phyloP scores from a whole-genome alignment of 2,888 invertebrate species.

The Xanthia togata region DNA sequence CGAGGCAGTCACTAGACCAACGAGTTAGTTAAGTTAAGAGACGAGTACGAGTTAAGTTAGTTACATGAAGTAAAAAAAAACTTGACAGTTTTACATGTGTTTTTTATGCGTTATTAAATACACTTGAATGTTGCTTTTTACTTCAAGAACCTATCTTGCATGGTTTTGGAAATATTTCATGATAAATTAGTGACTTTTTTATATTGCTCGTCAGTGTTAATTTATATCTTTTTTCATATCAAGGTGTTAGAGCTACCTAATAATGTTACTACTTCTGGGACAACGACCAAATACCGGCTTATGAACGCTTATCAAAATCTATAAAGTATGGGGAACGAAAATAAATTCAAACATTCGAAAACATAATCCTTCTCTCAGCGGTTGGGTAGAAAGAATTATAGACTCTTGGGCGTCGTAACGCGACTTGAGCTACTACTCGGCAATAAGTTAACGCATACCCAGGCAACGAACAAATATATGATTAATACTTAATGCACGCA shows the following conservation, averaged over 20 bases:
- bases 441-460: slow-evolving; percentile 12
- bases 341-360: background rate
- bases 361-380: background rate
- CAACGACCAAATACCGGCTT: background rate
- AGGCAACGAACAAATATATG: slow-evolving; percentile 11
- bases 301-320: background rate
- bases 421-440: slow-evolving; percentile 5
- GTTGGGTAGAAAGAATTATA: slow-evolving; percentile 21
- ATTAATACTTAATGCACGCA: slow-evolving; percentile 4
- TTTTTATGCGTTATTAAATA: no score
- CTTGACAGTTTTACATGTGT: no score
- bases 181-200: no score
- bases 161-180: no score
- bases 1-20: no score
- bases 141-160: no score
- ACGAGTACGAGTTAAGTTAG: no score
- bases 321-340: background rate
- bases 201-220: no score
- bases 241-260: background rate
- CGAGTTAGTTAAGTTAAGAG: no score
- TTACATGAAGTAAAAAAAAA: no score
- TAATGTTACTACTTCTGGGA: background rate
- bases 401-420: slow-evolving; percentile 15
- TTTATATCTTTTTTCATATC: background rate
- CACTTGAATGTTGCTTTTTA: no score